phyloP scores from a whole-genome alignment of 2,888 invertebrate species.

The Lepetodrilus schrolli region DNA sequence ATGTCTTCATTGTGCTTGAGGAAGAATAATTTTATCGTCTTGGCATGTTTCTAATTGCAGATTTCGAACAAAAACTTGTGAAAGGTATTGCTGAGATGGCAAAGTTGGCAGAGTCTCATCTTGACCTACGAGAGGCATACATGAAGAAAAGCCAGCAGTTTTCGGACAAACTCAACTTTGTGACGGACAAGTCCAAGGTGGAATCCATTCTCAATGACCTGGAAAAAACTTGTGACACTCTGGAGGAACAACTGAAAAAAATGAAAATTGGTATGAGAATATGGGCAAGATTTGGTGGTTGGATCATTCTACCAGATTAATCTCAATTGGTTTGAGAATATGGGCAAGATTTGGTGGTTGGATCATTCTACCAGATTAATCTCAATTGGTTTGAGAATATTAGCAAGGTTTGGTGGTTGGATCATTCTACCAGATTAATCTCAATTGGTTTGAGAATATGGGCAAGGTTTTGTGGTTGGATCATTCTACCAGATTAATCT shows the following conservation, averaged over 20 bases:
- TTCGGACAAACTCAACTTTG: slow-evolving; percentile 1
- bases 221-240: slow-evolving; percentile 49
- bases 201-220: slow-evolving; percentile 41
- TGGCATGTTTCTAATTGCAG: neutral
- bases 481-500: no score
- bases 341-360: no score
- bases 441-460: no score
- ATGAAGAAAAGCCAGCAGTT: slow-evolving; percentile 34
- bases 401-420: no score
- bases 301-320: no score
- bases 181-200: slow-evolving; percentile 42
- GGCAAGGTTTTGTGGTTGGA: no score
- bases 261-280: slow-evolving; percentile 46
- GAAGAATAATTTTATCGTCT: no score
- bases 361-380: no score
- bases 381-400: no score
- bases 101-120: slow-evolving; percentile 42
- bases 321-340: slow-evolving; percentile 48
- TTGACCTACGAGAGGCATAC: slow-evolving; percentile 47
- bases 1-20: no score
- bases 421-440: no score
- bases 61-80: slow-evolving; percentile 2
- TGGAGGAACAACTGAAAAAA: slow-evolving; percentile 50
- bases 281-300: neutral
- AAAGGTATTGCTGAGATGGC: slow-evolving; percentile 18